Conservation (phyloP, 2,113 vertebrate genomes). For the Alouatta palliata region DNA sequence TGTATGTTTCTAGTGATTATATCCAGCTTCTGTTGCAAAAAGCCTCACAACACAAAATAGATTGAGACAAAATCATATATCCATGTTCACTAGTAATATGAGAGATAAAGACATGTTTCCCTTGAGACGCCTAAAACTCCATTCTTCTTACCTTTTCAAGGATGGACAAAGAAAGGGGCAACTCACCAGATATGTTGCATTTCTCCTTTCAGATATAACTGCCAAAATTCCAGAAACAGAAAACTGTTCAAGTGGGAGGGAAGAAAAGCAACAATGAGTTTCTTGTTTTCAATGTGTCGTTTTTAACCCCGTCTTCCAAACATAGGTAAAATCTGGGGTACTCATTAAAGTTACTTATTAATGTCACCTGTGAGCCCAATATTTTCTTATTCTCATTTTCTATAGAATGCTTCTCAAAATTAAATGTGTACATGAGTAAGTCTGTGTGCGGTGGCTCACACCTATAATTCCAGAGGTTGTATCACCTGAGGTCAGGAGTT, state of each 20-base stretch:
- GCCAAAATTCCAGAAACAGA: constrained; percentile 67
- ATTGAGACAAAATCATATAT: background rate
- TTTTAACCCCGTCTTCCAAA: background rate
- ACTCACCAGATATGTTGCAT: constrained; percentile 64
- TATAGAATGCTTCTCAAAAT: background rate
- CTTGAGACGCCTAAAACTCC: background rate
- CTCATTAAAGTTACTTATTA: background rate
- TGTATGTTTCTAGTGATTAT: background rate
- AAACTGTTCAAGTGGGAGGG: constrained; percentile 63
- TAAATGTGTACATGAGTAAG: background rate
- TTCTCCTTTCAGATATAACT: constrained; percentile 43
- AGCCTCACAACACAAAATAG: background rate
- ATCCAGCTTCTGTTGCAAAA: background rate
- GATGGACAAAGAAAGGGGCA: background rate
- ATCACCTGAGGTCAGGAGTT: too few species aligned
- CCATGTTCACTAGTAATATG: background rate
- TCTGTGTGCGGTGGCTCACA: too few species aligned
- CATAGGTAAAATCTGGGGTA: background rate
- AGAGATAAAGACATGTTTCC: background rate
- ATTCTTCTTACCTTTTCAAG: background rate
- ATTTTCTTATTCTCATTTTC: background rate
- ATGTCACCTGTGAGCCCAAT: background rate
- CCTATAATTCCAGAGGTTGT: too few species aligned
- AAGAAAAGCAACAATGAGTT: background rate
- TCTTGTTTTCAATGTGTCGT: background rate